A percentile compares a stretch with the other conserved stretches of the same genome.
phyloP scores from a whole-genome alignment of 1,140 invertebrate genomes.

The Papilio polyxenes region DNA sequence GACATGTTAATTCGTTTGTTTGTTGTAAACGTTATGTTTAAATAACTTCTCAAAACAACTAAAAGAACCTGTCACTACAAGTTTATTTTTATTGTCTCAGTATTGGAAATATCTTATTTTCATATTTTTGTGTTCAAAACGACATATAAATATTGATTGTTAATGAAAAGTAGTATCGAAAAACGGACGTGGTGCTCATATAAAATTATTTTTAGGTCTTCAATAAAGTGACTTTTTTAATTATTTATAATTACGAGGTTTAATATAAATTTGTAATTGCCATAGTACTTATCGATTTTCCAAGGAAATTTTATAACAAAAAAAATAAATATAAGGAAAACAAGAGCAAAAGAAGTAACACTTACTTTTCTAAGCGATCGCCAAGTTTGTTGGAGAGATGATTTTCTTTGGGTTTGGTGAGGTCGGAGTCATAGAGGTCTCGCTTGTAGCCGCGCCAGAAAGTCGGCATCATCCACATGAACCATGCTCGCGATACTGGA shows the following conservation, averaged over 20 bases:
- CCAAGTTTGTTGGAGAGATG: constrained; percentile 83
- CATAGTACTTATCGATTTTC: not conserved
- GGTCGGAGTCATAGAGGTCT: constrained; percentile 85
- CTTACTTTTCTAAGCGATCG: constrained; percentile 84
- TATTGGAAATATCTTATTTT: not conserved
- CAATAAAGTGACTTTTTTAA: not conserved
- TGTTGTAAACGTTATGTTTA: constrained; percentile 26
- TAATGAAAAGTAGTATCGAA: not conserved
- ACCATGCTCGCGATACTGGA: constrained; percentile 73
- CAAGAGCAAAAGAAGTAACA: constrained; percentile 39
- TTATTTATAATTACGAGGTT: not conserved
- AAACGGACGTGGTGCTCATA: not conserved
- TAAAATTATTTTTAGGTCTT: not conserved
- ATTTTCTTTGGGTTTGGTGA: constrained; percentile 84
- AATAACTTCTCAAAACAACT: constrained; percentile 35
- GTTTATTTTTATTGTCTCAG: too few species aligned
- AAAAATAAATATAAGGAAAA: not conserved
- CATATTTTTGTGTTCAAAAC: not conserved
- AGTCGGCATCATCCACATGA: constrained; percentile 84
- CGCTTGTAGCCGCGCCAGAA: constrained; percentile 85
- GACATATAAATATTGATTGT: not conserved
- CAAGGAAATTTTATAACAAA: not conserved
- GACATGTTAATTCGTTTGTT: constrained; percentile 37
- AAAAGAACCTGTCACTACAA: constrained; percentile 4
- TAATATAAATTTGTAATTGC: not conserved